phyloP scores from a whole-genome alignment of 2,113 vertebrate species.

The Vidua macroura region DNA sequence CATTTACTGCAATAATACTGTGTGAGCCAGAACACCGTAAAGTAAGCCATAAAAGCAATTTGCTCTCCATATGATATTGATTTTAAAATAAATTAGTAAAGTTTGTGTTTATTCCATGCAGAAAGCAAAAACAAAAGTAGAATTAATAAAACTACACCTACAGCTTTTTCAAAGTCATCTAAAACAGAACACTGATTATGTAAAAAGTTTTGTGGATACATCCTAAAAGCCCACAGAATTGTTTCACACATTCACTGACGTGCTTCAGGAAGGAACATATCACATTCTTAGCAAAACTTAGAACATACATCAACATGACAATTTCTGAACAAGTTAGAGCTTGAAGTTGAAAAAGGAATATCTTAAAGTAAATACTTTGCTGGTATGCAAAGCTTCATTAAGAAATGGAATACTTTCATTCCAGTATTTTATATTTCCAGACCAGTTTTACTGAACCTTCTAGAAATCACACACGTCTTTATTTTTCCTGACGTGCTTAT shows the following conservation, averaged over 20 bases:
- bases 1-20: constrained; percentile 51
- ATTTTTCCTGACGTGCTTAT: neutral
- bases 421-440: neutral
- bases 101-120: neutral
- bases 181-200: neutral
- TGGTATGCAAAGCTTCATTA: neutral
- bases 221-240: neutral
- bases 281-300: neutral
- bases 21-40: neutral
- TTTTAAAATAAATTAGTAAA: constrained; percentile 67
- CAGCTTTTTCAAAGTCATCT: neutral
- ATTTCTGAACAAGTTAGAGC: neutral
- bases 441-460: neutral
- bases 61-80: constrained; percentile 55
- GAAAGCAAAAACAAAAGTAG: constrained; percentile 5
- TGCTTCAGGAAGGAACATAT: neutral
- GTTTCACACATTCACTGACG: neutral
- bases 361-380: neutral
- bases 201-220: neutral
- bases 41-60: constrained; percentile 60
- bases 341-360: neutral
- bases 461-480: neutral
- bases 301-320: neutral
- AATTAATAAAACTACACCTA: constrained; percentile 19
- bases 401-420: neutral